Conservation (phyloP, 30 jellyfish, hydroid and myxozoan genomes). For the Aurelia coerulea region DNA sequence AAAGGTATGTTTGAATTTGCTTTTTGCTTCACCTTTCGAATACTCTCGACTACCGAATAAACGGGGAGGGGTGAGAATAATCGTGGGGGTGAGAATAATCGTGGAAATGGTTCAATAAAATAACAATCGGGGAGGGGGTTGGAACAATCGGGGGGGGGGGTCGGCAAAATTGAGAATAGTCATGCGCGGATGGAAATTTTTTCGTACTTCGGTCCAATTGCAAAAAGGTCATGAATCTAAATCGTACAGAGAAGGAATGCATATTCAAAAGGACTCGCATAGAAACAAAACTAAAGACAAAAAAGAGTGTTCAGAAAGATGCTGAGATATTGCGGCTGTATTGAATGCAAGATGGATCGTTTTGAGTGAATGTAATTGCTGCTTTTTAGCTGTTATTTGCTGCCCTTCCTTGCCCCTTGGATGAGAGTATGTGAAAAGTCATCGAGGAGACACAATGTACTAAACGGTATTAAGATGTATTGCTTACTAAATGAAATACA, state of each 20-base stretch:
- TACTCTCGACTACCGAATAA: no score
- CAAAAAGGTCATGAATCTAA: slow-evolving; percentile 53
- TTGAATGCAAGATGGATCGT: neutral
- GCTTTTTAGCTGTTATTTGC: slow-evolving; percentile 84
- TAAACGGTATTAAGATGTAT: slow-evolving; percentile 55
- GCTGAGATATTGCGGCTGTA: neutral
- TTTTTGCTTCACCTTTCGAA: neutral
- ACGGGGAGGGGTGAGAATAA: no score
- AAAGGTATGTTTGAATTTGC: slow-evolving; percentile 35
- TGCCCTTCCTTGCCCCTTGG: slow-evolving; percentile 62
- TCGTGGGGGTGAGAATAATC: no score
- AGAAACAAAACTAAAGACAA: no score
- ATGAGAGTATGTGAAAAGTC: slow-evolving; percentile 50
- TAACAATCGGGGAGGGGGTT: no score
- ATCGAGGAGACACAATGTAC: slow-evolving; percentile 25
- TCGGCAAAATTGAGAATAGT: no score
- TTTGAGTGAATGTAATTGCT: slow-evolving; percentile 42
- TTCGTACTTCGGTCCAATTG: slow-evolving; percentile 54
- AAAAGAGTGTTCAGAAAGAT: neutral
- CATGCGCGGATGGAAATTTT: slow-evolving; percentile 41
- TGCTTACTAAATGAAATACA: no score
- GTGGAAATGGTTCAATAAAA: no score
- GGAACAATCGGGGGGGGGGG: no score
- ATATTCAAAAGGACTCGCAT: no score
- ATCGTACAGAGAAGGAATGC: neutral